phyloP scores from a whole-genome alignment of 2,113 vertebrate species.

The Aspidoscelis tigris region DNA sequence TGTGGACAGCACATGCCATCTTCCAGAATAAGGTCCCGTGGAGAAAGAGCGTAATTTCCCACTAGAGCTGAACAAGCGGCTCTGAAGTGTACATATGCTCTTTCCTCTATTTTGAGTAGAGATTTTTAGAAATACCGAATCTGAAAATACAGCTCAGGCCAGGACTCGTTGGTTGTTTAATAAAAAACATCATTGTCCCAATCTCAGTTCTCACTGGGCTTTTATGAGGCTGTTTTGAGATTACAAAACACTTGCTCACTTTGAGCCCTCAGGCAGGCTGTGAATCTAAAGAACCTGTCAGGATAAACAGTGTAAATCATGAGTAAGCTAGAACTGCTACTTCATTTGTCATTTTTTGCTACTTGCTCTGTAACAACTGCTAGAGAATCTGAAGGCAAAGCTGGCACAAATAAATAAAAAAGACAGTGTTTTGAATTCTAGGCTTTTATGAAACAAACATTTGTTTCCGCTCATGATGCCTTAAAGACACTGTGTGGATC shows the following conservation, averaged over 20 bases:
- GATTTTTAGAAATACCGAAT: not conserved
- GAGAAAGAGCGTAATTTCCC: no score
- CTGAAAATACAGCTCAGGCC: not conserved
- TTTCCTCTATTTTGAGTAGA: not conserved
- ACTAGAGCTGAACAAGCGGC: rapidly evolving
- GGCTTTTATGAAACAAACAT: not conserved
- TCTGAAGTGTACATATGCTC: rapidly evolving
- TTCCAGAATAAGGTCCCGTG: no score
- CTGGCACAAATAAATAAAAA: not conserved
- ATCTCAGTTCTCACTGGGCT: not conserved
- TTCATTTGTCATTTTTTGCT: not conserved
- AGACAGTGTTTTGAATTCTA: not conserved
- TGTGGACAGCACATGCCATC: no score
- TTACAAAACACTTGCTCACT: not conserved
- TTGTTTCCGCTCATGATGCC: no score
- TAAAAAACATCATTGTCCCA: not conserved
- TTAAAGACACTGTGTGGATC: no score
- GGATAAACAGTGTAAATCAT: not conserved
- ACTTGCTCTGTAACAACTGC: not conserved
- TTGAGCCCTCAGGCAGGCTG: no score
- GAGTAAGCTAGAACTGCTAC: not conserved
- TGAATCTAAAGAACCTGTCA: not conserved
- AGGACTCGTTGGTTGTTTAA: not conserved
- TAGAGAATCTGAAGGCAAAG: not conserved
- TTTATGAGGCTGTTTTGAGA: not conserved